phyloP scores from a whole-genome alignment of 2,888 invertebrate species.

The Mythimna ferrago region DNA sequence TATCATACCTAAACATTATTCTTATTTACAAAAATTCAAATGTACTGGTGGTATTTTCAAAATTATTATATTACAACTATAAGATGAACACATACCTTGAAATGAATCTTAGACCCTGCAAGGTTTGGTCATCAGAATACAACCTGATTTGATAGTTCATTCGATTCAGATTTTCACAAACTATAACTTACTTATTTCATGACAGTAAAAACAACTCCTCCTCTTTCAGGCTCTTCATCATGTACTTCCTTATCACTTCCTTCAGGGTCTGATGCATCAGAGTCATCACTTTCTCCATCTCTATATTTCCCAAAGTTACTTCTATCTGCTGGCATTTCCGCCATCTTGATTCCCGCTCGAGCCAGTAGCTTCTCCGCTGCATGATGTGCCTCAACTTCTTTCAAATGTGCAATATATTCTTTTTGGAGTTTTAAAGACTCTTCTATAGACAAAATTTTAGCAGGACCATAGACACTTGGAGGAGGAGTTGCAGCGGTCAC shows the following conservation, averaged over 20 bases:
- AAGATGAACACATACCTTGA: not conserved
- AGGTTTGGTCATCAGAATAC: not conserved
- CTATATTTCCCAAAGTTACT: constrained; percentile 82
- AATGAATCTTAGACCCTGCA: constrained; percentile 1
- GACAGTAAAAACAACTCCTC: constrained; percentile 89
- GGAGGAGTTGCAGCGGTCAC: constrained; percentile 92
- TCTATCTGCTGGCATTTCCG: constrained; percentile 77
- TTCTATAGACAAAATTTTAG: constrained; percentile 87
- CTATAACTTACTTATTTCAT: constrained; percentile 73
- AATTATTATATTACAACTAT: not conserved
- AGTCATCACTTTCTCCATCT: constrained; percentile 79
- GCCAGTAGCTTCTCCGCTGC: constrained; percentile 89
- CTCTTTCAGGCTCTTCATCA: constrained; percentile 90
- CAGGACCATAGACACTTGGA: constrained; percentile 88
- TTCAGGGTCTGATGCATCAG: constrained; percentile 80
- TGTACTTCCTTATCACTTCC: constrained; percentile 90
- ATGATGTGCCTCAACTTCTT: constrained; percentile 89
- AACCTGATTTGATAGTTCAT: not conserved
- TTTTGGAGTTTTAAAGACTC: constrained; percentile 91
- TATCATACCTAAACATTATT: not conserved
- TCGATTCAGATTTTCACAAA: not conserved
- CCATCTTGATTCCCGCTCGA: constrained; percentile 80
- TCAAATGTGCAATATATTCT: constrained; percentile 85
- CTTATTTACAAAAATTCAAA: constrained; percentile 15
- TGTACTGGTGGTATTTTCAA: not conserved